These are phyloP conservation scores for Brachionus calyciflorus DNA, from an alignment of 1,140 invertebrate species.

Conservation along the genomic window DNA sequence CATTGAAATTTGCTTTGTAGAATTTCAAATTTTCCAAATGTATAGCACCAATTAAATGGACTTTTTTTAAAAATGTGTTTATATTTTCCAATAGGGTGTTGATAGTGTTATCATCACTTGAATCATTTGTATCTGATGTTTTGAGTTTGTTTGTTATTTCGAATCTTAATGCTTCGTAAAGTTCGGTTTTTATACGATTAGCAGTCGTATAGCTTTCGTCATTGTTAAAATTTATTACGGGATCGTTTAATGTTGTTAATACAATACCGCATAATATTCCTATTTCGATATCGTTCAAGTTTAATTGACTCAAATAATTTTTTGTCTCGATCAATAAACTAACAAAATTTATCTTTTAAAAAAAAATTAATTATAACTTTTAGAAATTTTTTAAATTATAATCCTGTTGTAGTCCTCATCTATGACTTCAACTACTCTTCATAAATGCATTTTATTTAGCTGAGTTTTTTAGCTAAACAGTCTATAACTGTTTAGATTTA, in stretches of 20 bases:
- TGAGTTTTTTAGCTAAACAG: too few species aligned
- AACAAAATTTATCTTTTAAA: neutral
- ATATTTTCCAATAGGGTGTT: neutral
- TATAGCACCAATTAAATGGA: constrained; percentile 5
- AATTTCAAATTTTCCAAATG: constrained; percentile 6
- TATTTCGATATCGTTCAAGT: constrained; percentile 18
- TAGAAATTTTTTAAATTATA: too few species aligned
- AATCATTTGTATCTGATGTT: neutral
- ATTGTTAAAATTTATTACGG: neutral
- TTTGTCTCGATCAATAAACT: neutral
- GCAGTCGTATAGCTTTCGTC: neutral
- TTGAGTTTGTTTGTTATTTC: constrained; percentile 34
- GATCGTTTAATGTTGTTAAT: neutral
- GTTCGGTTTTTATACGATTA: neutral
- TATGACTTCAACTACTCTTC: too few species aligned
- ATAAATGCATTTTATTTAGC: too few species aligned
- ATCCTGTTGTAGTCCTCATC: too few species aligned
- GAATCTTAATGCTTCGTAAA: neutral
- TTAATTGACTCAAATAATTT: constrained; percentile 8
- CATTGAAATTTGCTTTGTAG: neutral
- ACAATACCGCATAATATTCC: constrained; percentile 6
- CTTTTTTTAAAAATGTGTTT: neutral
- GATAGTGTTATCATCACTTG: neutral
- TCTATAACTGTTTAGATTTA: too few species aligned
- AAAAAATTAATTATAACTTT: neutral